A percentile compares a stretch with the other conserved stretches of the same genome.
Evolutionary conservation across 1,140 invertebrate genomes (phyloP).

Genomic region (Fopius arisanus): DNA sequence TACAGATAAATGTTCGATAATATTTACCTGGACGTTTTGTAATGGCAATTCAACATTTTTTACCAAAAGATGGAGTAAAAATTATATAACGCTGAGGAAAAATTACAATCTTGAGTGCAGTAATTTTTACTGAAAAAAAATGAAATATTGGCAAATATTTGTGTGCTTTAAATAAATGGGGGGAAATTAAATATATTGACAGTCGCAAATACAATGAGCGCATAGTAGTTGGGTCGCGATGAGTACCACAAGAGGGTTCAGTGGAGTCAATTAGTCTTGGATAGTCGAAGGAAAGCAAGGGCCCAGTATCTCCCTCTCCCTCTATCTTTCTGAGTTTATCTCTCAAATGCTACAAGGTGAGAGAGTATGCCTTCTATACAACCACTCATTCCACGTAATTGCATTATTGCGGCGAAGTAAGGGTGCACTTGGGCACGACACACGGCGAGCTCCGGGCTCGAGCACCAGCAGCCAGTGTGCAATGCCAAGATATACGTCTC

Average conservation of each 20-base stretch:
- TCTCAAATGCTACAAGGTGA: not conserved
- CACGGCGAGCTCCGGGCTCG: not conserved
- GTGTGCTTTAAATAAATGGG: too few species aligned
- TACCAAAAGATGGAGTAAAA: too few species aligned
- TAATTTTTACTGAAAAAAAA: too few species aligned
- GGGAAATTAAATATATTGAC: not conserved
- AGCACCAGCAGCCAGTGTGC: not conserved
- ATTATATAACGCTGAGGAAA: too few species aligned
- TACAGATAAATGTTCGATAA: too few species aligned
- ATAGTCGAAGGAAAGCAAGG: not conserved
- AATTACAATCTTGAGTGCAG: too few species aligned
- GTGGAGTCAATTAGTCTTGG: not conserved
- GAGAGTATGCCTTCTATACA: not conserved
- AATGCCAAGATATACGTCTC: conserved; percentile 4
- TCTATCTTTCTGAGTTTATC: not conserved
- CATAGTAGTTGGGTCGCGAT: not conserved
- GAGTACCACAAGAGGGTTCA: not conserved
- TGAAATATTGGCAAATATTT: too few species aligned
- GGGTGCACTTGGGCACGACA: conserved; percentile 7
- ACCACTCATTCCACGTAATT: conserved; percentile 1
- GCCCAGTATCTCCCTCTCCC: not conserved
- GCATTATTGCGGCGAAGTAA: not conserved
- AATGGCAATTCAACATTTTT: too few species aligned
- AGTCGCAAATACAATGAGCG: not conserved
- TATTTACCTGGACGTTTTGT: too few species aligned